Base-by-base conservation (phyloP, 2,797 vertebrate species). In the Sylvilagus floridanus region DNA sequence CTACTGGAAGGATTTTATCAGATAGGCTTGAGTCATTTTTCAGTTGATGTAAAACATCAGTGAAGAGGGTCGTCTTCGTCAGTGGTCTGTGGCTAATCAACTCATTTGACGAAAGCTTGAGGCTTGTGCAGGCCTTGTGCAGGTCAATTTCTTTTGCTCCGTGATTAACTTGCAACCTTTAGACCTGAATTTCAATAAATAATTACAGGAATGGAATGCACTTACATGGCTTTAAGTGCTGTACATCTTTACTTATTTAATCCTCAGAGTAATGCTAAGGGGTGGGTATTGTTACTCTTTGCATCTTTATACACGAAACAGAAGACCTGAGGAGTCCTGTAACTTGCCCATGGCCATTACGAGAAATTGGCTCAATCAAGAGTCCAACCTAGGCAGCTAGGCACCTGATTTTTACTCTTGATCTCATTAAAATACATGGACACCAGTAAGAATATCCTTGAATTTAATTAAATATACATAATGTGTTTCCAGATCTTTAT, bases 1-100 rank as follows among this genome's bases (percentile, higher is more conserved):
- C 79, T 90, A 75, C 85, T 62, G 83, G 72, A 78, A 79, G 30
- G 90, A 73, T 90, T 73, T 87, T 88, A 84, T 94, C 65, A 85
- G 35, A 57, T 83, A 91, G 65, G 16, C 21, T 93, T 72, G 26
- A 93, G 91, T 84, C 14, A 60, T 26, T 95, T 94, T 82, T 35
- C 50, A 87, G 0, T 83, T 72, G 50, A 68, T 96, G 63, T 57
- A 89, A 97, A 54, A 42, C 35, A 14, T 54, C 24, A 62, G 68
- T 94, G 37, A 32, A 87, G 63, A 90, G 42, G 37, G 7, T 28
- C 30, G 26, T 86, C 30, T 65, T 73, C 72, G 9, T 85, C 90
- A 50, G 77, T 32, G 63, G 32, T 91, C 71, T 88, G 17, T 73
- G 37, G 24, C 47, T 91, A 73, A 76, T 76, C 83, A 72, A 83